A percentile compares a stretch with the other conserved stretches of the same genome.
Evolutionary conservation across 1,140 invertebrate species (phyloP).

Genomic region (Odontomachus brunneus): DNA sequence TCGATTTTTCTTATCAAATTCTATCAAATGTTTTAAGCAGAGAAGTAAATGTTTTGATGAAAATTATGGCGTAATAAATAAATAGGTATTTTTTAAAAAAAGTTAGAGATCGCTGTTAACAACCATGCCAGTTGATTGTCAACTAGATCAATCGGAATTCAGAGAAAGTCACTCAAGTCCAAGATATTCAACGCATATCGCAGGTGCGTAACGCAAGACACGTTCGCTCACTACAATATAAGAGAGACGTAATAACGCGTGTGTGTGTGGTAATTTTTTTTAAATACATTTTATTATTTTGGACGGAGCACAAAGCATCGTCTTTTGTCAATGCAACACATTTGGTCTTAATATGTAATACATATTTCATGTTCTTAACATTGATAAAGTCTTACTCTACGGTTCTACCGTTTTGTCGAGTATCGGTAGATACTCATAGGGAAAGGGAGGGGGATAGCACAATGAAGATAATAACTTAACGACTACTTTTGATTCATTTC

Average conservation of each 20-base stretch:
- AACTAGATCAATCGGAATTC: too few relatives aligned
- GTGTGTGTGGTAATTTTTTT: not conserved
- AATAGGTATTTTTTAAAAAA: too few relatives aligned
- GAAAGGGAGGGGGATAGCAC: slow-evolving; percentile 4
- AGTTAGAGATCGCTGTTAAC: too few relatives aligned
- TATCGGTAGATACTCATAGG: not conserved
- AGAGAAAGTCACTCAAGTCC: too few relatives aligned
- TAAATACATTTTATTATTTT: slow-evolving; percentile 63
- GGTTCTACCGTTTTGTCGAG: slow-evolving; percentile 34
- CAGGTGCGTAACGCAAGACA: too few relatives aligned
- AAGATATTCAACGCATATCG: too few relatives aligned
- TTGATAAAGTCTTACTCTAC: slow-evolving; percentile 60
- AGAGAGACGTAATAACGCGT: not conserved
- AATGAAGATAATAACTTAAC: slow-evolving; percentile 54
- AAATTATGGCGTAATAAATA: too few relatives aligned
- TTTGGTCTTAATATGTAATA: slow-evolving; percentile 54
- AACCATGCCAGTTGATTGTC: too few relatives aligned
- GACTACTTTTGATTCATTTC: slow-evolving; percentile 66
- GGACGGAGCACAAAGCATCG: slow-evolving; percentile 74
- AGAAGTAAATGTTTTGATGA: too few relatives aligned
- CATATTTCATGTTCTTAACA: slow-evolving; percentile 67
- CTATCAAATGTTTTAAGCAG: too few relatives aligned
- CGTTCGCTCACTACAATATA: too few relatives aligned
- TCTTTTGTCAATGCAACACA: slow-evolving; percentile 69
- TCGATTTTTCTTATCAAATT: too few relatives aligned